A percentile compares a stretch with the other conserved stretches of the same genome.
These are phyloP conservation scores for Scaptodrosophila lebanonensis DNA, from an alignment of 1,140 invertebrate genomes.

Conservation along the genomic window DNA sequence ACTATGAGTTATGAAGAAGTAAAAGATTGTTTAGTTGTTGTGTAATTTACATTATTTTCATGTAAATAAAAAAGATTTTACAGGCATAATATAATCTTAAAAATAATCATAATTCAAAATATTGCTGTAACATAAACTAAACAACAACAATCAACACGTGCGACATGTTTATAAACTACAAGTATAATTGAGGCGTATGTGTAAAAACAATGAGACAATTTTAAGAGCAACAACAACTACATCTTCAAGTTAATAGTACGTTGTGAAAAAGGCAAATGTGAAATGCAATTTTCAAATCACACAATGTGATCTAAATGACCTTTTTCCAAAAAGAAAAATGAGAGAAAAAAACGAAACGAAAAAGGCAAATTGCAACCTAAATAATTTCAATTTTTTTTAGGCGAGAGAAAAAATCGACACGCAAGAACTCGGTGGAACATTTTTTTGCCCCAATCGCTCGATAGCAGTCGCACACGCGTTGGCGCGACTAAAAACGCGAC, in stretches of 20 bases:
- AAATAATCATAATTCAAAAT: slow-evolving; percentile 41
- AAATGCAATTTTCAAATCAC: slow-evolving; percentile 61
- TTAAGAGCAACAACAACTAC: slow-evolving; percentile 32
- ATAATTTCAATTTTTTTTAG: slow-evolving; percentile 51
- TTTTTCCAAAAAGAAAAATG: slow-evolving; percentile 34
- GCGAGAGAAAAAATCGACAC: slow-evolving; percentile 77
- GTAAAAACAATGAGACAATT: slow-evolving; percentile 6
- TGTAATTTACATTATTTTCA: too few species aligned
- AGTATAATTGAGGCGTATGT: slow-evolving; percentile 24
- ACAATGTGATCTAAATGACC: slow-evolving; percentile 56
- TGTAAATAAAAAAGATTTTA: slow-evolving; percentile 57
- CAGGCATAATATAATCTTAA: slow-evolving; percentile 44
- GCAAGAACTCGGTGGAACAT: slow-evolving; percentile 76
- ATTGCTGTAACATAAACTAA: slow-evolving; percentile 41
- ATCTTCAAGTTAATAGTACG: slow-evolving; percentile 1
- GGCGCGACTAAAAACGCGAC: slow-evolving; percentile 17
- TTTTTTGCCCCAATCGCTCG: slow-evolving; percentile 73
- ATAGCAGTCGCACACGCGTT: slow-evolving; percentile 55
- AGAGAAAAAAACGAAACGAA: slow-evolving; percentile 29
- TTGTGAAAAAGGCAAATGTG: slow-evolving; percentile 28
- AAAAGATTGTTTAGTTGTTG: too few species aligned
- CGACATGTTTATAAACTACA: slow-evolving; percentile 54
- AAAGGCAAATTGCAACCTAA: slow-evolving; percentile 33
- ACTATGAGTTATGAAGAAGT: too few species aligned
- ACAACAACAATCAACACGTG: slow-evolving; percentile 44